Conservation (phyloP, 1,140 invertebrate genomes). For the Drosophila equinoxialis region DNA sequence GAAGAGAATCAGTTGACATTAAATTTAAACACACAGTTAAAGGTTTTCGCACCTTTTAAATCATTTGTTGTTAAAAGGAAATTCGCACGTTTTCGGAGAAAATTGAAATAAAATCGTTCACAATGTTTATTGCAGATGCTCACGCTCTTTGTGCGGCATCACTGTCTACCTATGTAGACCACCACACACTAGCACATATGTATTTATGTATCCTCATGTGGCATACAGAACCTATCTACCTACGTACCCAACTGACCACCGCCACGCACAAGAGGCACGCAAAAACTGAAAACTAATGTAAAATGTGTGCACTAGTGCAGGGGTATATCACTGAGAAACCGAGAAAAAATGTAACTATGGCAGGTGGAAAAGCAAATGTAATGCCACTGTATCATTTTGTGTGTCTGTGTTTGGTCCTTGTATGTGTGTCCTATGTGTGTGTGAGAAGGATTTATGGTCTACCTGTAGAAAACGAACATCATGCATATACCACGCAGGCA, state of each 20-base stretch:
- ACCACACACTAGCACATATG: neutral
- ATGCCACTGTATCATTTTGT: slow-evolving; percentile 23
- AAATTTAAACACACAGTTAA: slow-evolving; percentile 1
- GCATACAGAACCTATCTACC: neutral
- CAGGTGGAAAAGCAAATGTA: slow-evolving; percentile 46
- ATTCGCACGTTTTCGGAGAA: neutral
- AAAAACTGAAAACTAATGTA: slow-evolving; percentile 36
- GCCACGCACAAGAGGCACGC: slow-evolving; percentile 14
- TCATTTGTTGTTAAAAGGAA: neutral
- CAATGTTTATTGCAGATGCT: slow-evolving; percentile 27
- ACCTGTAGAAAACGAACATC: slow-evolving; percentile 3
- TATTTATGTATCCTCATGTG: neutral
- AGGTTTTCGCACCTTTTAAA: neutral
- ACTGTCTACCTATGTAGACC: neutral
- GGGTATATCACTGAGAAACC: neutral
- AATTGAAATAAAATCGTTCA: slow-evolving; percentile 39
- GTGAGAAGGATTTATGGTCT: slow-evolving; percentile 45
- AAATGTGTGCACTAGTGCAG: slow-evolving; percentile 46
- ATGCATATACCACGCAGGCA: neutral
- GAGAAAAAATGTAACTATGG: neutral
- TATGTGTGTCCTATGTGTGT: neutral
- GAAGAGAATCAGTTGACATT: neutral
- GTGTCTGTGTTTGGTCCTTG: slow-evolving; percentile 1
- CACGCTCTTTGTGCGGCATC: slow-evolving; percentile 10
- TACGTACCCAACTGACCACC: slow-evolving; percentile 1